Evolutionary conservation across 2,888 invertebrate genomes (phyloP).

Genomic region (Drosophila gaucha): DNA sequence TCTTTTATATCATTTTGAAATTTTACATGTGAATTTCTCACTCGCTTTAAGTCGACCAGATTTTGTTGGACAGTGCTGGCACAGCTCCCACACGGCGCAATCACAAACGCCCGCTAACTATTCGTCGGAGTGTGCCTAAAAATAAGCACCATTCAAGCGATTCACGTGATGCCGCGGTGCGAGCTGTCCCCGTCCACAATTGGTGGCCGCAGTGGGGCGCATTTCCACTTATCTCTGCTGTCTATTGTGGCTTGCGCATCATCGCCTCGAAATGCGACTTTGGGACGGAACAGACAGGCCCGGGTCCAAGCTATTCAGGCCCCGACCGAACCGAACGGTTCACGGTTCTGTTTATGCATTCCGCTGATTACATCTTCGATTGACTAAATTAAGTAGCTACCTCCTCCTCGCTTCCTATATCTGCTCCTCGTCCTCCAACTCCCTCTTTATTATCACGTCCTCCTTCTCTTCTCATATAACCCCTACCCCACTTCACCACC

Average conservation of each 20-base stretch:
- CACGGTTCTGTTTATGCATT: neutral
- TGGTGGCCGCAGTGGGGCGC: neutral
- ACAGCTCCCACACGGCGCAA: slow-evolving; percentile 23
- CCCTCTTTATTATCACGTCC: no score
- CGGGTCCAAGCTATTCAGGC: slow-evolving; percentile 30
- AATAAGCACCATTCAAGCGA: slow-evolving; percentile 33
- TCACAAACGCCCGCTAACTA: slow-evolving; percentile 25
- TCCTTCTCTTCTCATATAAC: no score
- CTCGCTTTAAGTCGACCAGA: no score
- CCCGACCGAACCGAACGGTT: slow-evolving; percentile 5
- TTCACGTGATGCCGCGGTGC: slow-evolving; percentile 42
- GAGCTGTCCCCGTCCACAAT: slow-evolving; percentile 1
- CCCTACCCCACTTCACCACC: no score
- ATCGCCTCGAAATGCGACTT: neutral
- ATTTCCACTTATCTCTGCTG: slow-evolving; percentile 26
- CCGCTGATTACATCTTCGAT: slow-evolving; percentile 14
- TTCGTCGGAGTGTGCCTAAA: slow-evolving; percentile 33
- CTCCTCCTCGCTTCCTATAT: no score
- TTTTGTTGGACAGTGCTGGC: slow-evolving; percentile 22
- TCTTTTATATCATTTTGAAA: no score
- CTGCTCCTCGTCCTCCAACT: no score
- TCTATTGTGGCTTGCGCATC: slow-evolving; percentile 40
- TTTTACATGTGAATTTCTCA: no score
- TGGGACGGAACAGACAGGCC: slow-evolving; percentile 22
- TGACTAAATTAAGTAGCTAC: no score